phyloP scores from a whole-genome alignment of 2,797 vertebrate genomes.

The Enteromius radiatus region DNA sequence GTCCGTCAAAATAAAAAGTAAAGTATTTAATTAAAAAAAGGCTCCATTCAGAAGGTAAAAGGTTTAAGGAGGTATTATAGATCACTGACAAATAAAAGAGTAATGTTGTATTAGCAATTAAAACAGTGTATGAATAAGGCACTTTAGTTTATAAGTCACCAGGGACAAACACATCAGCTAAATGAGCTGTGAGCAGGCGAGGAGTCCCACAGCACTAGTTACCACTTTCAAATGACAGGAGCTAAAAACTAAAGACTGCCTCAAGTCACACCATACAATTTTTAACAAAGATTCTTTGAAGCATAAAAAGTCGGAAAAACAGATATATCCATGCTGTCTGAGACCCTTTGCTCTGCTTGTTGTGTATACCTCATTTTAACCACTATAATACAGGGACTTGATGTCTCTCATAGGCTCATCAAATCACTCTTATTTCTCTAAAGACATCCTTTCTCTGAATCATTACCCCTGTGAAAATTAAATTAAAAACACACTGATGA shows the following conservation, averaged over 20 bases:
- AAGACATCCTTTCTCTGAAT: not conserved
- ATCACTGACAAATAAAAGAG: slow-evolving; percentile 25
- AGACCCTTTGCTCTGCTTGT: slow-evolving; percentile 1
- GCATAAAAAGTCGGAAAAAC: slow-evolving; percentile 36
- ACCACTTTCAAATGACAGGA: slow-evolving; percentile 43
- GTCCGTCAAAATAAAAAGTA: slow-evolving; percentile 63
- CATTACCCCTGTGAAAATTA: slow-evolving; percentile 7
- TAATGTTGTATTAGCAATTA: slow-evolving; percentile 49
- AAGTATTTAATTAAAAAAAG: not conserved
- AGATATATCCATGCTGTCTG: slow-evolving; percentile 19
- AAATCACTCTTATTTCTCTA: not conserved
- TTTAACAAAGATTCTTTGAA: slow-evolving; percentile 29
- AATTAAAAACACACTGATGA: slow-evolving; percentile 4
- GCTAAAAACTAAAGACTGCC: slow-evolving; percentile 32
- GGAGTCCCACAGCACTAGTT: slow-evolving; percentile 49
- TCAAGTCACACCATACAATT: slow-evolving; percentile 1
- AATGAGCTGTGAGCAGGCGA: slow-evolving; percentile 51
- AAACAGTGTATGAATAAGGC: slow-evolving; percentile 42
- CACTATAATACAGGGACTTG: not conserved
- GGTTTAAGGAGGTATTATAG: not conserved
- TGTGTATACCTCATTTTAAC: slow-evolving; percentile 6
- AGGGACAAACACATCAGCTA: slow-evolving; percentile 49
- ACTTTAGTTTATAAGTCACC: slow-evolving; percentile 40
- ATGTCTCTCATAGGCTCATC: not conserved
- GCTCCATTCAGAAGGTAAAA: slow-evolving; percentile 29